Percentiles rank a stretch among this genome's conserved stretches.
Conservation (phyloP, 1,140 invertebrate species). For the Drosophila sechellia region DNA sequence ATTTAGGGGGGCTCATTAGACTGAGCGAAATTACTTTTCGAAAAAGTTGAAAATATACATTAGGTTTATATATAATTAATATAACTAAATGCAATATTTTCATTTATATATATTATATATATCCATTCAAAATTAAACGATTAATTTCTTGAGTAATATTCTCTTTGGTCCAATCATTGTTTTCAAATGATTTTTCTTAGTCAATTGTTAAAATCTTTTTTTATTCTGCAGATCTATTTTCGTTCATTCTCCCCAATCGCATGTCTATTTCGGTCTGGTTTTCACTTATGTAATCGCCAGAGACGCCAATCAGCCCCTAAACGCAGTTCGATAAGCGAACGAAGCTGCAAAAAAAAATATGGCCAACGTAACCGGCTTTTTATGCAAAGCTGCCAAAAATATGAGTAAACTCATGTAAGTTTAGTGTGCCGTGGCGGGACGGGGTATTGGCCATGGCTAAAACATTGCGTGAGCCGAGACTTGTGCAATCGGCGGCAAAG, state of each 20-base stretch:
- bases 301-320: conserved; percentile 73
- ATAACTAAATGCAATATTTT: no score
- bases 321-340: conserved; percentile 39
- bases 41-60: not conserved
- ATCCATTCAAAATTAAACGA: no score
- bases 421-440: not conserved
- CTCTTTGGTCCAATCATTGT: no score
- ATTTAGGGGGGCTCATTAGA: conserved; percentile 14
- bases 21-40: not conserved
- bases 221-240: conserved; percentile 56
- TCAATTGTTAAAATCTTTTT: not conserved
- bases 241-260: conserved; percentile 3
- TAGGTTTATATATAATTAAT: not conserved
- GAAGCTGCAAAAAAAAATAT: conserved; percentile 27
- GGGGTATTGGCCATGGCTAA: conserved; percentile 11
- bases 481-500: conserved; percentile 61
- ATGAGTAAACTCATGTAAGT: conserved; percentile 32
- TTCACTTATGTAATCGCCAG: conserved; percentile 59
- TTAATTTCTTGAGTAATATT: no score
- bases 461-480: conserved; percentile 68
- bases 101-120: not conserved
- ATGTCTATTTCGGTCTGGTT: conserved; percentile 29
- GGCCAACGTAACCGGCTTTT: conserved; percentile 69
- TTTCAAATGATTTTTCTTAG: no score
- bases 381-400: conserved; percentile 77